Evolutionary conservation across 2,888 invertebrate genomes (phyloP).

Genomic region (Smittia aterrima): DNA sequence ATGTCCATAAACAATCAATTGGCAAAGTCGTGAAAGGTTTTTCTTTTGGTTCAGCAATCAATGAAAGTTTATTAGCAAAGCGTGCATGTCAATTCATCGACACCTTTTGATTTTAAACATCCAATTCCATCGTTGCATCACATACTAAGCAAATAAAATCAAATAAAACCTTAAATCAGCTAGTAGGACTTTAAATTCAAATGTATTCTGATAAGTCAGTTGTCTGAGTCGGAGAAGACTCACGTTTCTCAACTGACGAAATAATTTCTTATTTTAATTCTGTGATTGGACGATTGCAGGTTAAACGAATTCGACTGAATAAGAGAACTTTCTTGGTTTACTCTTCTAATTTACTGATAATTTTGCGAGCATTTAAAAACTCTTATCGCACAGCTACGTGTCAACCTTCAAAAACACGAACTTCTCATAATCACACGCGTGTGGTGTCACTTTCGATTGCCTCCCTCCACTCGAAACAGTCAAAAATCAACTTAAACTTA

Average conservation of each 20-base stretch:
- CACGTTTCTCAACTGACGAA: too few relatives aligned
- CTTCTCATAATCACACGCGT: background rate
- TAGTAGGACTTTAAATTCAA: too few relatives aligned
- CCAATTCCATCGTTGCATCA: background rate
- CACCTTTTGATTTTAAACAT: background rate
- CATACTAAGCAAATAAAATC: too few relatives aligned
- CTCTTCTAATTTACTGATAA: background rate
- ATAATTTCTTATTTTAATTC: too few relatives aligned
- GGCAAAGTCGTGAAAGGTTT: background rate
- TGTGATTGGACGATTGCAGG: background rate
- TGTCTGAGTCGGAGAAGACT: too few relatives aligned
- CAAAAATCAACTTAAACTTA: background rate
- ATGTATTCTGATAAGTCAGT: too few relatives aligned
- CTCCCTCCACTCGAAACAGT: background rate
- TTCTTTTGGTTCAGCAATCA: background rate
- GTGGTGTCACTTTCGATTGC: background rate
- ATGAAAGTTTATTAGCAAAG: background rate
- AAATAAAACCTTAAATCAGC: too few relatives aligned
- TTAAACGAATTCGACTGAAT: background rate
- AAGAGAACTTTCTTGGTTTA: background rate
- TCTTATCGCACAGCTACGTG: background rate
- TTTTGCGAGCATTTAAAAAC: background rate
- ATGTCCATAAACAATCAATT: background rate
- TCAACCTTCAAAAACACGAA: background rate
- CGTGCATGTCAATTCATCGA: constrained; percentile 11